Conservation (phyloP, 92 coral and sea anemone genomes). For the Hydrozoanthus gracilis region DNA sequence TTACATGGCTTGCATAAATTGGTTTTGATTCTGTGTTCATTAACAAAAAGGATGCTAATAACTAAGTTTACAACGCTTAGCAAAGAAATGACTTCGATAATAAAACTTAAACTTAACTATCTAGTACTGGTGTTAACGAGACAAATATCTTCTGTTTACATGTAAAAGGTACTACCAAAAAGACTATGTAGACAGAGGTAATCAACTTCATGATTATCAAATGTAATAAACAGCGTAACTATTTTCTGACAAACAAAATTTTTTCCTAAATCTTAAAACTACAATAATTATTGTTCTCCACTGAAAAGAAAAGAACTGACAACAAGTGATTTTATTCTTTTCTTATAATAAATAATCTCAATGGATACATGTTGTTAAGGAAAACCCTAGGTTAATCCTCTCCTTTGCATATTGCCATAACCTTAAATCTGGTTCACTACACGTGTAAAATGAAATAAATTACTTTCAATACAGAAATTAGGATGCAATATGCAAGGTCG, state of each 20-base stretch:
- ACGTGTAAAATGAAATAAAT: not conserved
- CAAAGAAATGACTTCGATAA: not conserved
- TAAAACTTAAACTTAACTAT: conserved; percentile 40
- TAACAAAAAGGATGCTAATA: not conserved
- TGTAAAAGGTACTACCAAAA: not conserved
- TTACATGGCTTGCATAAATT: conserved; percentile 31
- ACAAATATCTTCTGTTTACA: conserved; percentile 22
- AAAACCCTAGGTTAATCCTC: not conserved
- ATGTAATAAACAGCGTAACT: not conserved
- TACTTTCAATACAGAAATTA: not conserved
- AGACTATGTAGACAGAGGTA: not conserved
- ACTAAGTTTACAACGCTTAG: not conserved
- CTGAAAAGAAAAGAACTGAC: conserved; percentile 16
- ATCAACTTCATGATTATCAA: not conserved
- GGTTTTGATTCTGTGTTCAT: not conserved
- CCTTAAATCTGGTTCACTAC: not conserved
- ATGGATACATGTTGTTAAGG: not conserved
- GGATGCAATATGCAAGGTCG: not conserved
- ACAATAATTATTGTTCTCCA: not conserved
- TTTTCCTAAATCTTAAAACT: conserved; percentile 15
- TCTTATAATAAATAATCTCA: not conserved
- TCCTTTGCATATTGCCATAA: not conserved
- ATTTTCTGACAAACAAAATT: not conserved
- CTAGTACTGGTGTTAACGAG: conserved; percentile 16
- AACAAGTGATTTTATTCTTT: not conserved